Evolutionary conservation across 2,888 invertebrate species (phyloP), one percentile per base, ranked within the genome.

Genomic region (Anthoptus insignis): DNA sequence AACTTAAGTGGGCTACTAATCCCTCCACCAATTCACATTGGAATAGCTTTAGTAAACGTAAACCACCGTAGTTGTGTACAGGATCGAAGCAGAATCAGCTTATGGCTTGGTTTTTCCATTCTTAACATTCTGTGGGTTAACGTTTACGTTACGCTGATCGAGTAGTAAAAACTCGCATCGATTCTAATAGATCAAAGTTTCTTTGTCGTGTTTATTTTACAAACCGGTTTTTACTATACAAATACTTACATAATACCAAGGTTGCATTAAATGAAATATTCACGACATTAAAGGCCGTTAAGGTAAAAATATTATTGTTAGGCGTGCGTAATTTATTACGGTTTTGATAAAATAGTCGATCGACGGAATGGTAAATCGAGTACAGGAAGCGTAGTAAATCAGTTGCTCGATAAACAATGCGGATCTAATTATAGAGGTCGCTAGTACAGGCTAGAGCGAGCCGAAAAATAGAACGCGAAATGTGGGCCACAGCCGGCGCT

Each of bases 371-470:
- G 50, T 63, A 45, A 58, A 70, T 60, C 72, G 76, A 81, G 83
- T 81, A 80, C 84, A 86, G 88, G 88, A 89, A 87, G 72, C 66
- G 67, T 81, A 79, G 78, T 82, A 81, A 84, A 82, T 84, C 82
- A 82, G 83, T 81, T 82, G 83, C 75, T 79, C 81, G 81, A 88
- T 89, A 88, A 89, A 91, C 88, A 91, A 88, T 86, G 84, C 81
- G 80, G 80, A 82, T 87, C 88, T 92, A 92, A 85, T 86, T 84
- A 89, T 90, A 91, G 89, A 88, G 80, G 83, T 83, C 87, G 87
- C 79, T 85, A 81, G 83, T 76, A 77, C 74, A 76, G 77, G 87
- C 79, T 85, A 81, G 83, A 80, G 78, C 76, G 78, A 75, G 76
- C 77, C 78, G 82, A 82, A 85, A 92, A 88, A 90, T 91, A 89